phyloP scores from a whole-genome alignment of 1,140 invertebrate species.

The Pseudomyrmex flavicornis region DNA sequence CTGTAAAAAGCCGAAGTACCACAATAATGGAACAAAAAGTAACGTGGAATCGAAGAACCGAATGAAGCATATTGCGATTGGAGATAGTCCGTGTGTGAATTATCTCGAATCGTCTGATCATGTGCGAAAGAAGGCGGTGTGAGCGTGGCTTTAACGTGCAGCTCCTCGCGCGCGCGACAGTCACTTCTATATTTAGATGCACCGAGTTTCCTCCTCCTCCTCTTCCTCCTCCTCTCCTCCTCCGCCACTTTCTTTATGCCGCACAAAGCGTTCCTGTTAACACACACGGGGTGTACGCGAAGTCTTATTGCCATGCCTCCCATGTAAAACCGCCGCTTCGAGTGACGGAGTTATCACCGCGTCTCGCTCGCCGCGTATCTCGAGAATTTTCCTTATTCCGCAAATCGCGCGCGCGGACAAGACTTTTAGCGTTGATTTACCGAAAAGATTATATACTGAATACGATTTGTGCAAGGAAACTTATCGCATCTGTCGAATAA shows the following conservation, averaged over 20 bases:
- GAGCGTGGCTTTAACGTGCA: conserved; percentile 75
- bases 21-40: background rate
- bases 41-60: background rate
- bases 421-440: too few species aligned
- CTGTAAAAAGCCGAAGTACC: too few species aligned
- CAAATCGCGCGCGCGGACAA: background rate
- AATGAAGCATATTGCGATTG: background rate
- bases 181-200: conserved; percentile 85
- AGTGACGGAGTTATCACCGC: background rate
- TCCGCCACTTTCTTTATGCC: conserved; percentile 82
- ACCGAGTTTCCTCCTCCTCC: conserved; percentile 82
- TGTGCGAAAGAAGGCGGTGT: conserved; percentile 49
- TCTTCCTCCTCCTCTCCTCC: conserved; percentile 77
- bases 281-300: conserved; percentile 76
- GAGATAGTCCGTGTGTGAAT: conserved; percentile 1
- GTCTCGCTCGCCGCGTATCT: background rate
- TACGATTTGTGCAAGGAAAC: too few species aligned
- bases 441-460: too few species aligned
- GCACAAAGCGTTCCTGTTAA: conserved; percentile 81
- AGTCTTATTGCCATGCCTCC: conserved; percentile 61
- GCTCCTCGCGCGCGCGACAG: conserved; percentile 79
- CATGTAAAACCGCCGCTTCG: conserved; percentile 5
- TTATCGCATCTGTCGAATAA: too few species aligned
- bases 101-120: conserved; percentile 23
- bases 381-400: background rate